These are phyloP conservation scores for Etheostoma cragini DNA, from an alignment of 2,113 vertebrate species.

Conservation along the genomic window DNA sequence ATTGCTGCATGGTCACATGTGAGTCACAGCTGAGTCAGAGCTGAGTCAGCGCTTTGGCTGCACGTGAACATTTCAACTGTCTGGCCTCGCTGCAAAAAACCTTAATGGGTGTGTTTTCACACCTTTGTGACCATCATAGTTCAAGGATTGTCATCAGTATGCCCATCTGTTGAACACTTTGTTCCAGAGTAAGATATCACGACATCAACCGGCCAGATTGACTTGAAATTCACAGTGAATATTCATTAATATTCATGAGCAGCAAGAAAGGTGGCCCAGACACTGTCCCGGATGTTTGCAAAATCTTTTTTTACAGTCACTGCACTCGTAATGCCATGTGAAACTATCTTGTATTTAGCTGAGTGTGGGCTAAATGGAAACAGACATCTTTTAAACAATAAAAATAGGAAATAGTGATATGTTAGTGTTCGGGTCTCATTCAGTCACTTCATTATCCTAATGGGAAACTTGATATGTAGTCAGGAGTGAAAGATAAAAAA, in stretches of 20 bases:
- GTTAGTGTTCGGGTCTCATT: too few species aligned
- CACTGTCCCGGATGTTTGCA: too few species aligned
- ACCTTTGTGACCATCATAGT: neutral
- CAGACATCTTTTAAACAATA: too few species aligned
- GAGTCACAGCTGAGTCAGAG: constrained; percentile 2
- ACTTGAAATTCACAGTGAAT: neutral
- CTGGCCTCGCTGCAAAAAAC: constrained; percentile 1
- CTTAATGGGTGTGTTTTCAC: neutral
- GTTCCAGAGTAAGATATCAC: neutral
- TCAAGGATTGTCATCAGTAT: neutral
- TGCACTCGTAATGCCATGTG: too few species aligned
- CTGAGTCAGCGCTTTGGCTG: constrained; percentile 34
- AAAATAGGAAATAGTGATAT: too few species aligned
- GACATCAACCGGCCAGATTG: neutral
- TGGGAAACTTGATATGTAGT: too few species aligned
- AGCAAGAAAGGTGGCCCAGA: too few species aligned
- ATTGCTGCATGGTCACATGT: neutral
- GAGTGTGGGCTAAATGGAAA: too few species aligned
- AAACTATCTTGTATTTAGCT: too few species aligned
- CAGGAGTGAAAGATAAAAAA: too few species aligned
- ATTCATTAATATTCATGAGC: neutral
- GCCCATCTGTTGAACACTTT: neutral
- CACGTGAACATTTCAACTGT: neutral
- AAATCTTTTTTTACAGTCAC: too few species aligned
- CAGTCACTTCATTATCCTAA: too few species aligned